phyloP scores from a whole-genome alignment of 2,797 vertebrate genomes.

The Neosilurus hyrtlii region DNA sequence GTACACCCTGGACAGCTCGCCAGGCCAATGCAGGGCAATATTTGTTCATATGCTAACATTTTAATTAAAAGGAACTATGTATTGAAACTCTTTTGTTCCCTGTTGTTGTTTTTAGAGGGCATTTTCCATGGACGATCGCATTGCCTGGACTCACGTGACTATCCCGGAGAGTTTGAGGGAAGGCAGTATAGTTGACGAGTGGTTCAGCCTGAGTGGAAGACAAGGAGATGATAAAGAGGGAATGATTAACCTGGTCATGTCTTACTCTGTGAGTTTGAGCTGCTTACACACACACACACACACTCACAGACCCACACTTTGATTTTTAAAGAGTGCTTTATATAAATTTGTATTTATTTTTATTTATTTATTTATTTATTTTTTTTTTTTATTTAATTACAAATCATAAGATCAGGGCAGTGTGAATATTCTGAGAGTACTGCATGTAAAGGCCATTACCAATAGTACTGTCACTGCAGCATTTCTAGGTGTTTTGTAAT shows the following conservation, averaged over 20 bases:
- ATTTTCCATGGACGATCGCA: conserved; percentile 97
- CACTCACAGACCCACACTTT: not conserved
- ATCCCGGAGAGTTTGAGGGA: conserved; percentile 87
- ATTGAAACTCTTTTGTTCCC: not conserved
- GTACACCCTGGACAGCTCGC: no score
- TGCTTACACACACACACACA: not conserved
- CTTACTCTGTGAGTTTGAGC: conserved; percentile 82
- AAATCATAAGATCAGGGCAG: no score
- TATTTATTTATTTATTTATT: no score
- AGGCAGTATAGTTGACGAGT: conserved; percentile 89
- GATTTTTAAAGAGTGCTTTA: not conserved
- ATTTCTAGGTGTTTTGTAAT: no score
- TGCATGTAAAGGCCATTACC: no score
- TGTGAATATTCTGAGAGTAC: no score
- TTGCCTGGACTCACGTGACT: conserved; percentile 95
- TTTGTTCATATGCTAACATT: not conserved
- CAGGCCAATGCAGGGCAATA: no score
- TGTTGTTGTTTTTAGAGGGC: conserved; percentile 75
- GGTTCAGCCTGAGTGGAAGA: conserved; percentile 91
- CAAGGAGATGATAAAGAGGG: conserved; percentile 98
- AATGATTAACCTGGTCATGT: conserved; percentile 98
- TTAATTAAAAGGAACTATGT: not conserved
- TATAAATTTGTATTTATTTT: no score
- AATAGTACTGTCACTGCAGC: no score
- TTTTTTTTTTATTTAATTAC: no score